Evolutionary conservation across 2,113 vertebrate genomes (phyloP), one percentile per base, ranked within the genome.

Genomic region (Noturus placidus): DNA sequence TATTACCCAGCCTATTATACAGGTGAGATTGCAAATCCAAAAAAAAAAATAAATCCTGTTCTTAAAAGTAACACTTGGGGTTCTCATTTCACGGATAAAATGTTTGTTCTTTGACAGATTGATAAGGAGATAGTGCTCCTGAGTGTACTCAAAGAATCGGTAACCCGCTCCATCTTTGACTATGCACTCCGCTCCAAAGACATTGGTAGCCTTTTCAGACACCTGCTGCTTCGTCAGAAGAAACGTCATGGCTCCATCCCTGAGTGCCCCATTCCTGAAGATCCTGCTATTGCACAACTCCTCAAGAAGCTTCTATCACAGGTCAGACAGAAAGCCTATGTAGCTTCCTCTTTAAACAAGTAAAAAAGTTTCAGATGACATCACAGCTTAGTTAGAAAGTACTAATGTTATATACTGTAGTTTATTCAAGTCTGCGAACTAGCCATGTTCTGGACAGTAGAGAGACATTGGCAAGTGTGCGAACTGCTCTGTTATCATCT

Each of bases 221-320:
- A 98, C 92, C 95, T 99, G 89, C 96, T 98, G 59, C 94, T 98
- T 78, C 96, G 98, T 0, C 98, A 99, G 92, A 99, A 96, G 94
- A 98, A 98, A 87, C 96, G 98, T 0, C 94, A 57, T 0, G 98
- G 97, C 3, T 94, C 92, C 8, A 95, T 98, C 65, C 96, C 96
- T 0, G 97, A 98, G 88, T 99, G 97, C 90, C 97, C 97, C 0
- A 93, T 96, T 0, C 97, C 97, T 0, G 98, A 99, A 63, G 98
- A 99, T 84, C 98, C 98, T 6, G 95, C 97, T 88, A 96, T 99
- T 69, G 97, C 96, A 0, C 98, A 99, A 92, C 95, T 99, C 2
- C 92, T 99, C 13, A 98, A 99, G 94, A 99, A 99, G 87, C 94
- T 99, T 19, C 96, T 99, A 38, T 99, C 98, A 50, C 98, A 99